Evolutionary conservation across 2,888 invertebrate genomes (phyloP).

Genomic region (Dicycla oo): DNA sequence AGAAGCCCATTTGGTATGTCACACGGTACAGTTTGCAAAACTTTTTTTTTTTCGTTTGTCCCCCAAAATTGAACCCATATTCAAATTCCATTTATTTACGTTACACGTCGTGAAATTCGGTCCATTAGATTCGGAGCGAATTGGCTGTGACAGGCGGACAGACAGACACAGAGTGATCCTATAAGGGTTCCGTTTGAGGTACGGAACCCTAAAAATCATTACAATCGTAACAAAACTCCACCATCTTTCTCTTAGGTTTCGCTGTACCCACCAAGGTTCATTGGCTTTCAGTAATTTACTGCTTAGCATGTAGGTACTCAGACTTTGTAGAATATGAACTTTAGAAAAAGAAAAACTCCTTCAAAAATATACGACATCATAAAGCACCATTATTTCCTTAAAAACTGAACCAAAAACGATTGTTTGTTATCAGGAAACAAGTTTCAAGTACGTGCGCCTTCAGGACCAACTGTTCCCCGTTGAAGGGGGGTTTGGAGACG

Average conservation of each 20-base stretch:
- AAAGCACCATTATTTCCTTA: conserved; percentile 35
- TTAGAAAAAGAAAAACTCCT: neutral
- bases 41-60: no score
- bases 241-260: neutral
- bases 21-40: no score
- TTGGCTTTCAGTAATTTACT: no score
- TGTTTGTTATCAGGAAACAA: conserved; percentile 53
- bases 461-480: conserved; percentile 54
- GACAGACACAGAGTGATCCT: no score
- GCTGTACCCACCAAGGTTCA: neutral
- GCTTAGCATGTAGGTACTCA: neutral
- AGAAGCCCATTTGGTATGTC: no score
- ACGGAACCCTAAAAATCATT: no score
- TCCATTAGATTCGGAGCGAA: no score
- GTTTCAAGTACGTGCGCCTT: conserved; percentile 63
- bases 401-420: conserved; percentile 35
- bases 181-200: no score
- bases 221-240: neutral
- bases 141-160: no score
- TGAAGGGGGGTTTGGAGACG: conserved; percentile 37
- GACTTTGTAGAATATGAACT: neutral
- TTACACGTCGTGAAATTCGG: no score
- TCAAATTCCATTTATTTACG: no score
- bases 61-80: no score
- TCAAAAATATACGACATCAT: conserved; percentile 3